A percentile compares a stretch with the other conserved stretches of the same genome.
phyloP scores from a whole-genome alignment of 2,888 invertebrate genomes.

The Cryptosula pallasiana region DNA sequence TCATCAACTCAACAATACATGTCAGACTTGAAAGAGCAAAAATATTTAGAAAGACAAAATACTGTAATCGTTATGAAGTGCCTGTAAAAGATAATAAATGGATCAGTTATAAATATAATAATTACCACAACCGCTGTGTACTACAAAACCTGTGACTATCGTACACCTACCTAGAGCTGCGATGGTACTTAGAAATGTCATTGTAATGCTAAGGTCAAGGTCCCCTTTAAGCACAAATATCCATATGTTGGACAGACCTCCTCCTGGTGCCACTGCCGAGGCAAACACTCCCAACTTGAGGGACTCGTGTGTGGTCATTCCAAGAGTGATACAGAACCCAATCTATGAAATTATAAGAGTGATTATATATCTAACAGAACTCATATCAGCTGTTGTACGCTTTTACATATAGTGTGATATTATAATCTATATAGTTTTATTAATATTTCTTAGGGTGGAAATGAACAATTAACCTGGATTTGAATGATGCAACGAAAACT shows the following conservation, averaged over 20 bases:
- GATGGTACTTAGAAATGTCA: slow-evolving; percentile 27
- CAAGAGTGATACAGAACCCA: not conserved
- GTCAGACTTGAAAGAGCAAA: not conserved
- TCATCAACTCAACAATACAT: not conserved
- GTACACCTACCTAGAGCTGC: slow-evolving; percentile 27
- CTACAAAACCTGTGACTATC: too few relatives aligned
- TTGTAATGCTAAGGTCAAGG: slow-evolving; percentile 27
- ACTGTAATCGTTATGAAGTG: too few relatives aligned
- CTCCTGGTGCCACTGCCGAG: slow-evolving; percentile 5
- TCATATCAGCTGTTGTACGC: too few relatives aligned
- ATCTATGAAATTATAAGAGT: not conserved
- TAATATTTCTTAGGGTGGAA: too few relatives aligned
- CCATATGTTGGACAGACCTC: slow-evolving; percentile 27
- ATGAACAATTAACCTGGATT: too few relatives aligned
- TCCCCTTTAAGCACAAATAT: slow-evolving; percentile 25
- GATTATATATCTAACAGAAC: too few relatives aligned
- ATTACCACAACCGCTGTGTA: too few relatives aligned
- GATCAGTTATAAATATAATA: too few relatives aligned
- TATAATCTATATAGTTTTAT: not conserved
- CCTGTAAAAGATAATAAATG: too few relatives aligned
- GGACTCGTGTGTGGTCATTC: not conserved
- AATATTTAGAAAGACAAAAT: not conserved
- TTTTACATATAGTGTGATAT: too few relatives aligned
- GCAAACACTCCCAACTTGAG: slow-evolving; percentile 6
- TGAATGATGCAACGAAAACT: too few relatives aligned